Conservation (phyloP, 2,888 invertebrate genomes). For the Rhogogaster chlorosoma region DNA sequence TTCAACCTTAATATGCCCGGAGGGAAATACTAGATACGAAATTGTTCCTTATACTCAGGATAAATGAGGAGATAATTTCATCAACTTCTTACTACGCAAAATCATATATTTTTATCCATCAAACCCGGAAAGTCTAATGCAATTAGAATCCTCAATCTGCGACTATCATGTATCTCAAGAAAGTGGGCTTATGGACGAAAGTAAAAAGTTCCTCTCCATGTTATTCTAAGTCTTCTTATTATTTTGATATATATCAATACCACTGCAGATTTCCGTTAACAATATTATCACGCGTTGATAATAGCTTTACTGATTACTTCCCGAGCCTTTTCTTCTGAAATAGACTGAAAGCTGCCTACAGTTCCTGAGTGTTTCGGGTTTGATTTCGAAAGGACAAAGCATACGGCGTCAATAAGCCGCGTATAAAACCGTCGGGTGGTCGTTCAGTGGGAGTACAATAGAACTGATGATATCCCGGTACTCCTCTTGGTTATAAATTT, state of each 20-base stretch:
- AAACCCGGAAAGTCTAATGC: neutral
- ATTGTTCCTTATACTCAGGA: conserved; percentile 6
- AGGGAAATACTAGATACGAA: conserved; percentile 62
- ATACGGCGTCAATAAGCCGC: conserved; percentile 45
- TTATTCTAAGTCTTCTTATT: too few relatives aligned
- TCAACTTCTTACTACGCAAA: neutral
- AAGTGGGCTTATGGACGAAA: too few relatives aligned
- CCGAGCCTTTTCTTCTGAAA: neutral
- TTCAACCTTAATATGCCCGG: conserved; percentile 73
- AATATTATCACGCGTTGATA: neutral
- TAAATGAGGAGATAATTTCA: conserved; percentile 16
- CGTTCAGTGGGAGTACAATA: conserved; percentile 34
- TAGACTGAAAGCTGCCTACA: neutral
- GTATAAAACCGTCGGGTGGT: conserved; percentile 47
- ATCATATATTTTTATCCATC: neutral
- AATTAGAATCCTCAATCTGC: neutral
- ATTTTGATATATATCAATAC: too few relatives aligned
- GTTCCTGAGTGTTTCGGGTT: neutral
- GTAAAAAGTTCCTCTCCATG: too few relatives aligned
- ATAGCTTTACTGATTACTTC: neutral
- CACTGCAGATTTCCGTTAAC: too few relatives aligned
- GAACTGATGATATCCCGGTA: conserved; percentile 16
- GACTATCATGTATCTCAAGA: too few relatives aligned
- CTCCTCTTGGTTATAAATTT: conserved; percentile 25
- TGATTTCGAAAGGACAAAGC: conserved; percentile 15